phyloP scores from a whole-genome alignment of 2,113 vertebrate genomes.

The Recurvirostra avosetta region DNA sequence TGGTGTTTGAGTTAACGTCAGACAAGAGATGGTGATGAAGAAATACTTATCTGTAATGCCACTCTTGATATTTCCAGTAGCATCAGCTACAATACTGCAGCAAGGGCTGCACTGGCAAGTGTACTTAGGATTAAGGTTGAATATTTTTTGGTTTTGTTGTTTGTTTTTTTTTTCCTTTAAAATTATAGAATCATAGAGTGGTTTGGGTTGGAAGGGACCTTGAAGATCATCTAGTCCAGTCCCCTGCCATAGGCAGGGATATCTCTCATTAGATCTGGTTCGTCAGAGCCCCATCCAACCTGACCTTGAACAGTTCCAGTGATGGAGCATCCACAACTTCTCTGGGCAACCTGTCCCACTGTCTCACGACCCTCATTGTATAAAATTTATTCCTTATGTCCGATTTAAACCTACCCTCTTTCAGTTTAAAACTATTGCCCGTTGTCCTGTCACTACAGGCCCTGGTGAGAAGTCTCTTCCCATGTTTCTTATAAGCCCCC shows the following conservation, averaged over 20 bases:
- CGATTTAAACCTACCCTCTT: neutral
- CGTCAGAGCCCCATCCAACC: neutral
- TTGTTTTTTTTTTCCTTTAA: neutral
- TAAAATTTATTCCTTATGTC: neutral
- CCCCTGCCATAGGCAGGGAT: neutral
- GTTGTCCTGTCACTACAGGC: accelerated
- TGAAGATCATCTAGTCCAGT: no score
- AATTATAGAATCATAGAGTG: neutral
- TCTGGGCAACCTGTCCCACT: neutral
- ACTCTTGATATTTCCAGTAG: neutral
- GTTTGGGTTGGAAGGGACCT: neutral
- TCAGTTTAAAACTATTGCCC: neutral
- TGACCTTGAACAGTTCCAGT: neutral
- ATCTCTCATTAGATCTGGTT: accelerated
- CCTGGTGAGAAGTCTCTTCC: neutral
- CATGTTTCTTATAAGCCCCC: no score
- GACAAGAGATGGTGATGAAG: neutral
- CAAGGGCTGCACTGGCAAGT: neutral
- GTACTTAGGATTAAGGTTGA: neutral
- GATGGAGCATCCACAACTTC: neutral
- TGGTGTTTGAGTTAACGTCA: neutral
- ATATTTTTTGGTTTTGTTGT: neutral
- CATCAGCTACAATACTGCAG: neutral
- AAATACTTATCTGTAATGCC: neutral
- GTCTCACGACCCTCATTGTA: accelerated